Evolutionary conservation across 2,113 vertebrate species (phyloP), one percentile per base, ranked within the genome.

Genomic region (Gallinago paraguaiae): DNA sequence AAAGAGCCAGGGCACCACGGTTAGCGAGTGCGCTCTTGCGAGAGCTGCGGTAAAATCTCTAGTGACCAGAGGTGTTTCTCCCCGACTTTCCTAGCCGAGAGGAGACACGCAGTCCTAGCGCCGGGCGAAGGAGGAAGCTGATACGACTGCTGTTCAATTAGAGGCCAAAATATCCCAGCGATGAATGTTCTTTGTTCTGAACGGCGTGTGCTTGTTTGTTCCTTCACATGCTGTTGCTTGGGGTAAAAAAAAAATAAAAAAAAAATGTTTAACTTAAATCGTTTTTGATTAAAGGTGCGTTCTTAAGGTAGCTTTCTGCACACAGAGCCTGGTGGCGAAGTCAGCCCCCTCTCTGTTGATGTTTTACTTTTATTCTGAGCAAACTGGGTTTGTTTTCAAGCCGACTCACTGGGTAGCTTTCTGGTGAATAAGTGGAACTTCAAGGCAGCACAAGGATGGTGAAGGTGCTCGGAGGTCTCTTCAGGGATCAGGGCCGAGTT

Each of bases 121-220:
- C n/a, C 6, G 70, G n/a, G 35, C 11, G 10, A 64, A 76, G 70
- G 46, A 93, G 93, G 93, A 96, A 84, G 81, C 24, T 60, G 80
- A 57, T 85, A 18, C 0, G 8, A 67, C 19, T 37, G 80, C 80
- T 82, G 48, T 30, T 84, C 72, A 81, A 13, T 81, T 48, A 65
- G 69, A 84, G 28, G 60, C 71, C 80, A 67, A 71, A 78, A 79
- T 61, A 86, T 48, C 39, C 17, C 33, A 15, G 35, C 6, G n/a
- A 51, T 91, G 64, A 94, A 88, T 78, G 91, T 74, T 70, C 83
- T 93, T 93, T 95, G 93, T 89, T 93, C 95, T 35, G 86, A 76
- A 84, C 90, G 46, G 17, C 2, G 3, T 70, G 88, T 91, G 65
- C 81, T 92, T 68, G 13, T 78, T 93, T 90, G 72, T 89, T 91